Conservation (phyloP, 2,113 vertebrate species). For the Crotophaga sulcirostris region DNA sequence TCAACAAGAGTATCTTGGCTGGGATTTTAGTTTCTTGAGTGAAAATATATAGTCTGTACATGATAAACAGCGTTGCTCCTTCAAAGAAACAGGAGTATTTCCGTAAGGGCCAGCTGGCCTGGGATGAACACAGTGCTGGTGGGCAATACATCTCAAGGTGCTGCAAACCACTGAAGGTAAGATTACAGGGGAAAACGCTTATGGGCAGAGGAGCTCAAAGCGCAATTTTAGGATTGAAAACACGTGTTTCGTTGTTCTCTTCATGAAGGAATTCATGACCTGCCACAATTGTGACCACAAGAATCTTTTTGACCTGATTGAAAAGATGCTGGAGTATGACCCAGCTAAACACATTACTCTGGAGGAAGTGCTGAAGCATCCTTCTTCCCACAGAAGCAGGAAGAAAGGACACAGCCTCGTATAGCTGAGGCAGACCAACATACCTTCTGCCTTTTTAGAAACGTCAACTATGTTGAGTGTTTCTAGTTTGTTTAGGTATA, state of each 20-base stretch:
- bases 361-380: conserved; percentile 80
- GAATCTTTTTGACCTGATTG: conserved; percentile 81
- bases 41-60: too few species aligned
- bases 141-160: conserved; percentile 85
- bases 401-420: neutral
- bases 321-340: conserved; percentile 88
- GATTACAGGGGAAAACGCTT: neutral
- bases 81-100: conserved; percentile 84
- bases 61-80: conserved; percentile 71
- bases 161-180: conserved; percentile 86
- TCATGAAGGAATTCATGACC: conserved; percentile 81
- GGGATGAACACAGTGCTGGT: conserved; percentile 82
- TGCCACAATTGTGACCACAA: conserved; percentile 80
- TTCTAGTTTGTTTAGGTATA: neutral
- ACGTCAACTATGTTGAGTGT: conserved; percentile 16
- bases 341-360: conserved; percentile 81
- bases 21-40: too few species aligned
- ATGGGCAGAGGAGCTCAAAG: neutral
- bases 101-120: conserved; percentile 77
- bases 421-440: conserved; percentile 71
- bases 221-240: neutral
- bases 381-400: conserved; percentile 66
- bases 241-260: neutral
- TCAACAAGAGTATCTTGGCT: too few species aligned
- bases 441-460: neutral